A percentile compares a stretch with the other conserved stretches of the same genome.
These are phyloP conservation scores for Scolopax rusticola DNA, from an alignment of 2,797 vertebrate species.

Conservation along the genomic window DNA sequence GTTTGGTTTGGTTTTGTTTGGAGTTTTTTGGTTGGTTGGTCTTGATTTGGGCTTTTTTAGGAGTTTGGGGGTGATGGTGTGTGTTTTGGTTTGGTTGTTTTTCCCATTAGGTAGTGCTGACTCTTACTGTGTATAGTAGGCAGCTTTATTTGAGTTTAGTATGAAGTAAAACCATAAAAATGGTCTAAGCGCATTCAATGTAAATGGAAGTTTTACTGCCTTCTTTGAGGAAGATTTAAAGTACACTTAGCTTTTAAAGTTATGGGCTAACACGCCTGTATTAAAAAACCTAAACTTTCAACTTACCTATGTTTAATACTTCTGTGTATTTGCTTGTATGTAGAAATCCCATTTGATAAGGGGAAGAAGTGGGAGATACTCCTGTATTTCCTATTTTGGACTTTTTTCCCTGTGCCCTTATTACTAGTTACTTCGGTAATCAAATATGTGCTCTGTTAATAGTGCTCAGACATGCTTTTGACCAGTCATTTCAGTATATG, in stretches of 20 bases:
- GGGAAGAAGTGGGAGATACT: neutral
- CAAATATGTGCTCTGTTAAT: neutral
- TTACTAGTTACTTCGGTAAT: neutral
- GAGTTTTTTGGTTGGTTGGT: neutral
- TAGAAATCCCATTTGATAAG: neutral
- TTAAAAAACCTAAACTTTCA: neutral
- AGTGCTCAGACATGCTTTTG: neutral
- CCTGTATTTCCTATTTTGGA: neutral
- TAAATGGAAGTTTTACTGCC: neutral
- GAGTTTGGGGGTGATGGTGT: too few species aligned
- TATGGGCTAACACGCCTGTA: neutral
- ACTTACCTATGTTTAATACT: neutral
- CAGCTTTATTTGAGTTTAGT: neutral
- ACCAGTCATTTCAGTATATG: neutral
- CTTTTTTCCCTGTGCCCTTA: neutral
- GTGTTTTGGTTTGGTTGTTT: neutral
- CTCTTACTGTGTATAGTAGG: neutral
- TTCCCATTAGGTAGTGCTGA: neutral
- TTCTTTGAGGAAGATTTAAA: neutral
- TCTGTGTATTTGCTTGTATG: neutral
- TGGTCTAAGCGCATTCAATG: neutral
- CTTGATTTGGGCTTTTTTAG: neutral
- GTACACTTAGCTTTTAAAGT: neutral
- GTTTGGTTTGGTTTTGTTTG: neutral
- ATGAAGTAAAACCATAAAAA: neutral